Base-by-base conservation (phyloP, 2,113 vertebrate genomes). In the Erinaceus europaeus region DNA sequence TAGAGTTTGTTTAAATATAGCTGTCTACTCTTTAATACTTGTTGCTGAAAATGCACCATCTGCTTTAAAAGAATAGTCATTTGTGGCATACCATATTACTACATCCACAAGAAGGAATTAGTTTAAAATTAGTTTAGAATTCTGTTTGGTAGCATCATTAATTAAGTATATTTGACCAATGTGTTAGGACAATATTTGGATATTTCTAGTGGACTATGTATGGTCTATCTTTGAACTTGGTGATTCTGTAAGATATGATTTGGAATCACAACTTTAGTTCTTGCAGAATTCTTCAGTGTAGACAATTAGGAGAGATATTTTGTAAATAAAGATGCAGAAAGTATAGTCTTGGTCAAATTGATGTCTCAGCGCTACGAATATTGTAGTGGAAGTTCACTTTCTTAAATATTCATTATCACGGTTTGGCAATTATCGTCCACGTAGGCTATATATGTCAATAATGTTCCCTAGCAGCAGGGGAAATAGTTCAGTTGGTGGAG, bases 1-100 rank as follows among this genome's bases (percentile, higher is more conserved):
- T 87, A 77, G 78, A 93, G 89, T 89, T 72, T 72, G 55, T 87
- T 94, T 91, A 94, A 92, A 94, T 93, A 82, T 91, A 91, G 74
- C 74, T 67, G 74, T 67, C 44, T 89, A 57, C 44, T 77, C 53
- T 29, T 84, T 65, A 94, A 93, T 38, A 87, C 46, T 59, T 80
- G 40, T 34, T 14, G 9, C 64, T 86, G 72, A 62, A 93, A 92
- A 23, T 84, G 69, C 14, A 93, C 69, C 82, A 92, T 92, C 78
- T 89, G 59, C 48, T 93, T 94, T 89, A 68, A 78, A 92, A 91
- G 75, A 91, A 91, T 74, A 90, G 62, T 90, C 1, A 4, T 72
- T 32, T 55, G 4, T 91, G 32, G 23, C 5, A 91, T 94, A 90
- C 27, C 50, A 25, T 75, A 14, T n/a, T 90, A 91, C 65, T 12